phyloP scores from a whole-genome alignment of 2,113 vertebrate species.

The Henicopernis longicauda region DNA sequence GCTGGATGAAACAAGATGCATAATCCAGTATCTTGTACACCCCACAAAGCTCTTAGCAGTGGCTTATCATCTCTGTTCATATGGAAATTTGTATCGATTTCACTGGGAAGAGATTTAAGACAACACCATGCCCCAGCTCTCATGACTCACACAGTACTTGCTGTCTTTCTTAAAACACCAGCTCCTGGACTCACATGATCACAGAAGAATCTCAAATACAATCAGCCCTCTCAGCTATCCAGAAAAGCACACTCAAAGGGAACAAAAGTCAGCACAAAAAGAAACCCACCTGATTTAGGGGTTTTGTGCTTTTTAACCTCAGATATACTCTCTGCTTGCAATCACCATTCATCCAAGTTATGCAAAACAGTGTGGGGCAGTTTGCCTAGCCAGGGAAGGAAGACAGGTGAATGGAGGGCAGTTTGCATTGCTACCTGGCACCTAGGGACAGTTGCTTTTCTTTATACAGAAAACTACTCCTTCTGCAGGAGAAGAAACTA shows the following conservation, averaged over 20 bases:
- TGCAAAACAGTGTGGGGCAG: accelerated
- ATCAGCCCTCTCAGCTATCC: background rate
- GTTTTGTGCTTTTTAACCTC: background rate
- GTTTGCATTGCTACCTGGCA: background rate
- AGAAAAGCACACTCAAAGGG: background rate
- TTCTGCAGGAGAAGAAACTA: background rate
- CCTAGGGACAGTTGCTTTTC: accelerated
- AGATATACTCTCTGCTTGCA: background rate
- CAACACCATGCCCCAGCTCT: background rate
- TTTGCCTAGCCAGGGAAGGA: background rate
- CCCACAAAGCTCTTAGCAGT: background rate
- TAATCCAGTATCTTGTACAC: background rate
- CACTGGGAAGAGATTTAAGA: background rate
- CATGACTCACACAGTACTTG: background rate
- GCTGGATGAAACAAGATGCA: background rate
- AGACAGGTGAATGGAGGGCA: background rate
- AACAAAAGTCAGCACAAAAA: background rate
- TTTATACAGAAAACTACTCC: background rate
- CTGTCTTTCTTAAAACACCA: background rate
- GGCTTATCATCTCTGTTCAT: background rate
- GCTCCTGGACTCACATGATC: background rate
- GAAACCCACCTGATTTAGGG: background rate
- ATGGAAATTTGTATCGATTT: background rate
- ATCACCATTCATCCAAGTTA: background rate
- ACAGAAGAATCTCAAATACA: slow-evolving; percentile 20